phyloP scores from a whole-genome alignment of 2,888 invertebrate species.

The Anagyrus pseudococci region DNA sequence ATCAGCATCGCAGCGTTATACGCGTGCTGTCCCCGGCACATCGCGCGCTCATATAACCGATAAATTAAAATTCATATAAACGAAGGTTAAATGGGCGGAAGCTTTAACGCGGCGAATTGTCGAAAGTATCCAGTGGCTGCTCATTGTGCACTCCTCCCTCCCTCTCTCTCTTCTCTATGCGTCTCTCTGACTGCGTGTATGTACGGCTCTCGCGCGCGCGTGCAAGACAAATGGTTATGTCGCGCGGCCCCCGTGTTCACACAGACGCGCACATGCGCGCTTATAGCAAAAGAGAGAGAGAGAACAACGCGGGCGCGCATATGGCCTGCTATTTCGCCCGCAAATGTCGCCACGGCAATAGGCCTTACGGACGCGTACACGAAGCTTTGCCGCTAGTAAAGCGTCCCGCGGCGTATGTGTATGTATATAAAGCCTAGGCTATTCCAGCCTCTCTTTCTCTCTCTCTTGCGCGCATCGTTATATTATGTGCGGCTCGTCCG shows the following conservation, averaged over 20 bases:
- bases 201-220: too few relatives aligned
- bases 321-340: conserved; percentile 31
- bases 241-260: conserved; percentile 31
- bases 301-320: too few relatives aligned
- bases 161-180: too few relatives aligned
- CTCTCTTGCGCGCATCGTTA: too few relatives aligned
- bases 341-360: conserved; percentile 27
- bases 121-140: conserved; percentile 23
- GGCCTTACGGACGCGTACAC: background rate
- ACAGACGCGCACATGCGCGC: conserved; percentile 21
- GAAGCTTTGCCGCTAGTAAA: too few relatives aligned
- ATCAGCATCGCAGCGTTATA: background rate
- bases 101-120: conserved; percentile 17
- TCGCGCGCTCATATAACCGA: background rate
- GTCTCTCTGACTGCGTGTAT: too few relatives aligned
- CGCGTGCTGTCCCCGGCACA: background rate
- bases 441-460: too few relatives aligned
- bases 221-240: conserved; percentile 42
- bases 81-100: conserved; percentile 22
- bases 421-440: too few relatives aligned
- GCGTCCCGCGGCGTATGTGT: too few relatives aligned
- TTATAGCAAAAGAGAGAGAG: too few relatives aligned
- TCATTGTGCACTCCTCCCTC: too few relatives aligned
- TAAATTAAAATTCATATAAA: conserved; percentile 34
- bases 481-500: too few relatives aligned